A percentile compares a stretch with the other conserved stretches of the same genome.
Conservation (phyloP, 2,113 vertebrate species). For the Myodes glareolus region DNA sequence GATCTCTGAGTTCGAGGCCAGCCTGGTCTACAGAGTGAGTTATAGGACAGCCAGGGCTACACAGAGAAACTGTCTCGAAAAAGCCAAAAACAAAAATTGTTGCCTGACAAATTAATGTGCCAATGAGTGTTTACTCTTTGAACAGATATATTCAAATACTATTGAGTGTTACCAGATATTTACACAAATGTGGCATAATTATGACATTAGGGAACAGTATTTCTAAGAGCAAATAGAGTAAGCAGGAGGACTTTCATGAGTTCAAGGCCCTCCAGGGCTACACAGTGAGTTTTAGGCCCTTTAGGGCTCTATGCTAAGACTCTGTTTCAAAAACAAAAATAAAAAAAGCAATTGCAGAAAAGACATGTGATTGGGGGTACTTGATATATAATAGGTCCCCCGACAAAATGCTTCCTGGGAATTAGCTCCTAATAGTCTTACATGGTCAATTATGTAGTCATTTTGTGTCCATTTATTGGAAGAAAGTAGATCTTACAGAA, state of each 20-base stretch:
- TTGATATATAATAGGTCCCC: conserved; percentile 42
- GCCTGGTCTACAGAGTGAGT: background rate
- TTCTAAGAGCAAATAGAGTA: background rate
- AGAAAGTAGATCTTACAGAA: conserved; percentile 30
- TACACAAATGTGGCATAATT: background rate
- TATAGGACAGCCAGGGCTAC: background rate
- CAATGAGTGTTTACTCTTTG: conserved; percentile 18
- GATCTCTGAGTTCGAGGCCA: background rate
- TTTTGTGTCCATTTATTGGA: conserved; percentile 1
- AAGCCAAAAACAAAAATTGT: background rate
- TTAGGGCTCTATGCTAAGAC: background rate
- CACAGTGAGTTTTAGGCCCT: background rate
- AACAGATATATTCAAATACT: conserved; percentile 41
- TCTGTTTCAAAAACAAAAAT: background rate
- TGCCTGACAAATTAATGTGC: conserved; percentile 47
- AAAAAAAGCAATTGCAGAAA: conserved; percentile 6
- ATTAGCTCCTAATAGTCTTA: conserved; percentile 37
- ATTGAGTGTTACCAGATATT: conserved; percentile 50
- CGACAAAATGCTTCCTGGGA: background rate
- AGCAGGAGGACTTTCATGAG: background rate
- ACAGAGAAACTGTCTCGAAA: background rate
- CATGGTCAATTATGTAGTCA: background rate
- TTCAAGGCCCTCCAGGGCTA: background rate
- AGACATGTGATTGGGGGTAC: background rate
- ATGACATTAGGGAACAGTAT: too few relatives aligned